Percentiles rank a stretch among this genome's conserved stretches.
Conservation (phyloP, 2,797 vertebrate species). For the Myotis pilosus region DNA sequence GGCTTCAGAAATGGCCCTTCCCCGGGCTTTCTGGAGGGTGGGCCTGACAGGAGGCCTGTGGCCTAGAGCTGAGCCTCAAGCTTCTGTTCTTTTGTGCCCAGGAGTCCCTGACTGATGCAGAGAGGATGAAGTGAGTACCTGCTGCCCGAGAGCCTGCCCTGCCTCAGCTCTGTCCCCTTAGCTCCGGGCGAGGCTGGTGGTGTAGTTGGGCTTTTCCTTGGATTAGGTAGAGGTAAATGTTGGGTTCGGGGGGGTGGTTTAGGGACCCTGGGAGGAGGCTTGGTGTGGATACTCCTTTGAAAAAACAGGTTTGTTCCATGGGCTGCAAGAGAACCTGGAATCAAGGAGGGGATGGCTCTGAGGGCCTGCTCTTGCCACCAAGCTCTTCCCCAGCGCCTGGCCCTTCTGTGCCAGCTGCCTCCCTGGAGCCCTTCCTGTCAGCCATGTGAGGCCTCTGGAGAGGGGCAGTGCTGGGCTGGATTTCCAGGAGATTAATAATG, state of each 20-base stretch:
- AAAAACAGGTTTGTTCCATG: background rate
- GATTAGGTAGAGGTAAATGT: background rate
- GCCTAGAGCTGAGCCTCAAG: constrained; percentile 60
- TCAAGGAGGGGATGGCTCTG: background rate
- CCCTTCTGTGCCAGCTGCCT: background rate
- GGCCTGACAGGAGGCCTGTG: background rate
- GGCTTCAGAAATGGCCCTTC: background rate
- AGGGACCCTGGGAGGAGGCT: background rate
- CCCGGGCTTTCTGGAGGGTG: background rate
- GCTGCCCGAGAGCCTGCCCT: background rate
- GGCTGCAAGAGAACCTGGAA: background rate
- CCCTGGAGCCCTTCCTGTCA: background rate
- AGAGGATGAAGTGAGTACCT: constrained; percentile 93
- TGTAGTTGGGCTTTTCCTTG: background rate
- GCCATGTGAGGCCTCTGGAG: background rate
- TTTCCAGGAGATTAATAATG: constrained; percentile 70
- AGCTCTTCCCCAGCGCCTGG: background rate
- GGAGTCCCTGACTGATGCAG: constrained; percentile 91
- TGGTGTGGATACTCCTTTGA: background rate
- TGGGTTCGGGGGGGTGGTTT: background rate
- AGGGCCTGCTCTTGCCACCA: background rate
- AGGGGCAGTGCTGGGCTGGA: constrained; percentile 36
- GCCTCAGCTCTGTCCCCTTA: constrained; percentile 23
- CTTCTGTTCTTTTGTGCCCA: constrained; percentile 83
- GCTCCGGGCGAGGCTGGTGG: background rate